A percentile compares a stretch with the other conserved stretches of the same genome.
Conservation (phyloP, 2,797 vertebrate genomes). For the Thunnus albacares region DNA sequence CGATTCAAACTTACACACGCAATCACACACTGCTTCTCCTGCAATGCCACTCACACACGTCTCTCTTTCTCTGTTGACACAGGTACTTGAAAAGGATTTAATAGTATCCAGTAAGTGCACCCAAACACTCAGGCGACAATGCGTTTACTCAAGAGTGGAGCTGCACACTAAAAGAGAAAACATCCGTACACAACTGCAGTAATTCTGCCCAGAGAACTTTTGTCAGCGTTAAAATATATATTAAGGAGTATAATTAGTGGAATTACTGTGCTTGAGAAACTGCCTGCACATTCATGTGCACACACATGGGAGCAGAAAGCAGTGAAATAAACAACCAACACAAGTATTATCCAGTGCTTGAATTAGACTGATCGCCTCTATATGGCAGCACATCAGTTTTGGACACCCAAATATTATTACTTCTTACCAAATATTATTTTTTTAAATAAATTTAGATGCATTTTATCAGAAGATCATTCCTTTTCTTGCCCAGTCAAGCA, state of each 20-base stretch:
- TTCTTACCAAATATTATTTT: neutral
- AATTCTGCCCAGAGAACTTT: constrained; percentile 26
- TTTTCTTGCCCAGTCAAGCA: neutral
- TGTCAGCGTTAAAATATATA: constrained; percentile 38
- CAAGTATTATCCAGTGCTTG: constrained; percentile 2
- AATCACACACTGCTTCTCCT: constrained; percentile 6
- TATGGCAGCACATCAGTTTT: neutral
- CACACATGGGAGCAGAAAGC: neutral
- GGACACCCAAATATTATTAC: constrained; percentile 4
- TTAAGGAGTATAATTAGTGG: constrained; percentile 31
- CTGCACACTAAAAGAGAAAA: constrained; percentile 30
- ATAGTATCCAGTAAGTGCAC: constrained; percentile 45
- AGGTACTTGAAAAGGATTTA: constrained; percentile 57
- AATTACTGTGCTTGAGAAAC: constrained; percentile 23
- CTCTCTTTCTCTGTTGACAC: constrained; percentile 42
- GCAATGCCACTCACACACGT: constrained; percentile 9
- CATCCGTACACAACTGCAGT: constrained; percentile 9
- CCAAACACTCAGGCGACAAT: constrained; percentile 51
- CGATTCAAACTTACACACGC: constrained; percentile 23
- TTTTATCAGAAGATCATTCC: neutral
- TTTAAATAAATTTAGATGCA: constrained; percentile 12
- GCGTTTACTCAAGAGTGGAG: constrained; percentile 39
- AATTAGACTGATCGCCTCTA: neutral
- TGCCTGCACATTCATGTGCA: constrained; percentile 9
- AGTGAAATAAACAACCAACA: neutral